Conservation (phyloP, 2,888 invertebrate genomes). For the Hemicrepidius hirtus region DNA sequence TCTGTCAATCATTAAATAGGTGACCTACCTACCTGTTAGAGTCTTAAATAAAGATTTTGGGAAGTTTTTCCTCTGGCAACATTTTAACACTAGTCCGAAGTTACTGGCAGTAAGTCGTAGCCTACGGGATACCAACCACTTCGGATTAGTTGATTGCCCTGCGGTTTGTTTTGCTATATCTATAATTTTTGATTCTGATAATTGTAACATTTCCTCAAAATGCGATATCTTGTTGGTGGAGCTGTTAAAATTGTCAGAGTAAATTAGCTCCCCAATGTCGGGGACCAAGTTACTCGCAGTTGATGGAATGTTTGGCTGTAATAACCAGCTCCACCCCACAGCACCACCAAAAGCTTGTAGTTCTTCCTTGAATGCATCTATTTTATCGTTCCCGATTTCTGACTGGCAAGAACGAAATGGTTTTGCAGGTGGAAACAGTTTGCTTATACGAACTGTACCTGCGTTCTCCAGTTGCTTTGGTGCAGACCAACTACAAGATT, state of each 20-base stretch:
- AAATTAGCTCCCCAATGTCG: not conserved
- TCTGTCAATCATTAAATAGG: not conserved
- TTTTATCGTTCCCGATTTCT: not conserved
- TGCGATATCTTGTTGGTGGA: not conserved
- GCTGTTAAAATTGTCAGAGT: not conserved
- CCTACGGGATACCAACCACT: not conserved
- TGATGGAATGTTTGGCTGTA: not conserved
- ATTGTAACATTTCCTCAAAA: not conserved
- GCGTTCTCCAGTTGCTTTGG: not conserved
- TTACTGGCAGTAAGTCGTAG: conserved; percentile 25
- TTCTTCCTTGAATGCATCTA: not conserved
- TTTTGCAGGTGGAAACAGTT: not conserved
- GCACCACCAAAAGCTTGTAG: conserved; percentile 13
- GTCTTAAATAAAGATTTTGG: conserved; percentile 26
- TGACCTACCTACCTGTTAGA: conserved; percentile 1
- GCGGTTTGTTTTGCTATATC: not conserved
- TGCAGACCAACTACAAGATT: not conserved
- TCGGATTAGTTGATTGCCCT: conserved; percentile 23
- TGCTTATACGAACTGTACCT: too few relatives aligned
- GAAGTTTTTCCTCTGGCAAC: conserved; percentile 5
- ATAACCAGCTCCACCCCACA: conserved; percentile 21
- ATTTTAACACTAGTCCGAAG: conserved; percentile 8
- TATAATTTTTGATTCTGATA: not conserved
- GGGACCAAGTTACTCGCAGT: too few relatives aligned
- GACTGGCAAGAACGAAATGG: too few relatives aligned